Evolutionary conservation across 1,140 invertebrate species (phyloP).

Genomic region (Hestina assimilis): DNA sequence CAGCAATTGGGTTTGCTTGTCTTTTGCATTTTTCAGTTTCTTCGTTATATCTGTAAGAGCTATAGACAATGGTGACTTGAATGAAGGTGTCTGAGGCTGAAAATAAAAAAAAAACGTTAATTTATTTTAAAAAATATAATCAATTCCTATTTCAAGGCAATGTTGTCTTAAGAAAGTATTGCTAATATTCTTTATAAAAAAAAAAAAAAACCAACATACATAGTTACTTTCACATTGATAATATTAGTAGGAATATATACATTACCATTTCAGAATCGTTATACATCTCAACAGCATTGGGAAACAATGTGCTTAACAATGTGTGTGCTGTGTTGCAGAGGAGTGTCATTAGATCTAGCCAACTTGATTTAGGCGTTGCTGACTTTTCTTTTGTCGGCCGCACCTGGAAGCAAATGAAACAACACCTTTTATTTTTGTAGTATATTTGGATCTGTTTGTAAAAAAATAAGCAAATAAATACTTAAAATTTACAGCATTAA

Average conservation of each 20-base stretch:
- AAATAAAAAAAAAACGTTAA: slow-evolving; percentile 23
- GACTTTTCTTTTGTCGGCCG: slow-evolving; percentile 52
- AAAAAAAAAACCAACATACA: not conserved
- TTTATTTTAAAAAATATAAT: not conserved
- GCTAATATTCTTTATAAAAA: too few relatives aligned
- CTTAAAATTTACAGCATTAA: too few relatives aligned
- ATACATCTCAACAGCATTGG: slow-evolving; percentile 46
- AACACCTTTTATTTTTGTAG: too few relatives aligned
- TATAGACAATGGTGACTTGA: slow-evolving; percentile 33
- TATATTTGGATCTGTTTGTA: too few relatives aligned
- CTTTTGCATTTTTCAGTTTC: slow-evolving; percentile 21
- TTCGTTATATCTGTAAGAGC: slow-evolving; percentile 34
- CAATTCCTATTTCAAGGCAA: not conserved
- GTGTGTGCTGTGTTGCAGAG: slow-evolving; percentile 49
- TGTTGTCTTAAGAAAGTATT: not conserved
- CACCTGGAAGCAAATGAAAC: slow-evolving; percentile 40
- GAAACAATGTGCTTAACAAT: slow-evolving; percentile 45
- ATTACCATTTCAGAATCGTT: slow-evolving; percentile 36
- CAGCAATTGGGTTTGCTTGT: slow-evolving; percentile 35
- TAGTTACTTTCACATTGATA: not conserved
- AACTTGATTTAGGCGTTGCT: slow-evolving; percentile 52
- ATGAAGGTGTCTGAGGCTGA: slow-evolving; percentile 27
- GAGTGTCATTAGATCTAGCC: slow-evolving; percentile 54
- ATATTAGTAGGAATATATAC: slow-evolving; percentile 9
- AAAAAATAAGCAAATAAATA: too few relatives aligned